Percentiles rank a stretch among this genome's conserved stretches.
Evolutionary conservation across 2,888 invertebrate genomes (phyloP).

Genomic region (Sisyra terminalis): DNA sequence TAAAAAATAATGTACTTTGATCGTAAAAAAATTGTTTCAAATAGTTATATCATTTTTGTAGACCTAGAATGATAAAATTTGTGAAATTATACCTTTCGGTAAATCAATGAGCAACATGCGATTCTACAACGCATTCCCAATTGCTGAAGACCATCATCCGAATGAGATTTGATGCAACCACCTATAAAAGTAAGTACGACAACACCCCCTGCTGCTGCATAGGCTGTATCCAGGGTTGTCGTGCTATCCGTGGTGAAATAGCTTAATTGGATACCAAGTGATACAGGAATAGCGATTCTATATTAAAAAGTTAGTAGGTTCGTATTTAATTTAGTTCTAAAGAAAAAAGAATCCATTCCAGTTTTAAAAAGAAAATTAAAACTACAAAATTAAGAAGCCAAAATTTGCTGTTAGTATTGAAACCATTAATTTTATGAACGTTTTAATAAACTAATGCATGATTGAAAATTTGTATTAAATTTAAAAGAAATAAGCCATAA

Average conservation of each 20-base stretch:
- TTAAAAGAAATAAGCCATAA: no score
- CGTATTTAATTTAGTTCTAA: no score
- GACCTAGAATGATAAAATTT: slow-evolving; percentile 3
- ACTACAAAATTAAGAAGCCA: no score
- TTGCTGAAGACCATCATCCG: slow-evolving; percentile 19
- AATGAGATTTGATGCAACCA: slow-evolving; percentile 46
- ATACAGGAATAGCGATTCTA: slow-evolving; percentile 46
- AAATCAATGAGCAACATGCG: slow-evolving; percentile 68
- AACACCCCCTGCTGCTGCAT: slow-evolving; percentile 41
- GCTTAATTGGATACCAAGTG: slow-evolving; percentile 44
- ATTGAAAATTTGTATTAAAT: no score
- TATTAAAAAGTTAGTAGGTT: not conserved
- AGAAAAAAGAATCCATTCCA: no score
- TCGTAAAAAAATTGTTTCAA: no score
- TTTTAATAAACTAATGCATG: no score
- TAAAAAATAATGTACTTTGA: no score
- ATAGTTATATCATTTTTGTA: no score
- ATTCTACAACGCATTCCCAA: slow-evolving; percentile 63
- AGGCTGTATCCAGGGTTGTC: slow-evolving; percentile 37
- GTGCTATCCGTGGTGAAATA: slow-evolving; percentile 40
- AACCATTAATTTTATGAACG: no score
- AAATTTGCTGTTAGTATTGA: no score
- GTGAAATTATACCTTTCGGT: slow-evolving; percentile 52
- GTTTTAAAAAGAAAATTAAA: no score
- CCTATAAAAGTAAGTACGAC: slow-evolving; percentile 35